Base-by-base conservation (phyloP, 2,113 vertebrate genomes). In the Xiphias gladius region DNA sequence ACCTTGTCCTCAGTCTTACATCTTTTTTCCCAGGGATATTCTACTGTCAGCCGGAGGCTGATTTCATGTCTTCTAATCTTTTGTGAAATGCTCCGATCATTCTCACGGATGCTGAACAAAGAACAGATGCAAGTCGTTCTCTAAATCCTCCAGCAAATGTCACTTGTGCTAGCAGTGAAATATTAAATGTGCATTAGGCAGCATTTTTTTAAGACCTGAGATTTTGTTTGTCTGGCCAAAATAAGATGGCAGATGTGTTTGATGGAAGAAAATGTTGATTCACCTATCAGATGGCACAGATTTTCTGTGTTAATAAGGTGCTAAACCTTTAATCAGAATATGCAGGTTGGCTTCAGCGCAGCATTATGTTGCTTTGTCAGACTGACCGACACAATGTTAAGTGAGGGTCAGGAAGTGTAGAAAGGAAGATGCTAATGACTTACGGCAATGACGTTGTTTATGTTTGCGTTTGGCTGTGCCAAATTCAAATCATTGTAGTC, bases 21-120 rank as follows among this genome's bases (percentile, higher is more conserved):
- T 83, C 78, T 79, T 37, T 66, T 77, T 76, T 69, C 73, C 76
- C 48, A 80, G 57, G 19, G 76, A 81, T 58, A 10, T 54, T 52
- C 19, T 35, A 19, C 66, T 35, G 66, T 32, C 17, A 4, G 17
- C 19, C 11, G 11, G 5, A 58, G 55, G 61, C 66, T 54, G 70
- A 76, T 71, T 86, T 80, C 75, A 64, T 63, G 78, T 78, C 68
- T 70, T 64, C 37, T 87, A 75, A 86, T 83, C 88, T 79, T 75
- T 58, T 6, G 63, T 67, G 73, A 85, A 81, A 74, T 24, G 73
- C 69, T 50, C 22, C 8, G 7, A 80, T 82, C 37, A 37, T 88
- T 90, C 79, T 88, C 85, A 50, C 30, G 43, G 64, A 79, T 0
- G 26, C 64, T n/a, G 76, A 90, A 89, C 76, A 46, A 26, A 79